Base-by-base conservation (phyloP, 2,888 invertebrate species). In the Platycheirus rosarum region DNA sequence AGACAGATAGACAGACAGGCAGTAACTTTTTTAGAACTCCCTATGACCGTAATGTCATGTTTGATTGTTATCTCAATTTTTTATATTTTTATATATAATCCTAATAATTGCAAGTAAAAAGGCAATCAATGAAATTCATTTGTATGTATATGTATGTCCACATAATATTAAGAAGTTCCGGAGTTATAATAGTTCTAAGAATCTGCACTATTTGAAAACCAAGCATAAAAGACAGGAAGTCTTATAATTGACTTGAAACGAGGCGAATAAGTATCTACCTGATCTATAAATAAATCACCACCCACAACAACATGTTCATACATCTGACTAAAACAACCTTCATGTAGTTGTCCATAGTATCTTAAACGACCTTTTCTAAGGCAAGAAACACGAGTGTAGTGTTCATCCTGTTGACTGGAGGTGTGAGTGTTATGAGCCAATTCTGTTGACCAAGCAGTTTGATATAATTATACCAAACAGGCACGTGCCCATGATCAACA, bases 371-470 rank as follows among this genome's bases (percentile, higher is more conserved):
- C 40, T 57, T 37, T 29, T 42, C 26, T 20, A 32, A 60, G 13
- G 4, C 20, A 55, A 37, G 44, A 26, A 26, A n/a, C 18, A 55
- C 29, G 6, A 23, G 3, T 23, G 6, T 46, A 55, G 65, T 65
- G 55, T 20, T 51, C 23, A 26, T 44, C 42, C 3, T 73, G 37
- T 57, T 14, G 29, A 14, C 37, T 48, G 29, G 49, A 16, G 40
- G 40, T 60, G 51, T 74, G 75, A 75, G 60, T 68, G 49, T 68
- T 60, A 68, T 60, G 51, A 66, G 26, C 48, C 57, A 16, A 73
- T 49, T 74, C 35, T 26, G 51, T 51, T 62, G 44, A 35, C 37
- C 49, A 66, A 60, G 57, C 66, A 66, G 65, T 65, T 74, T 60
- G 16, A 9, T 51, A 32, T 44, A 55, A 14, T 63, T 32, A 66